Evolutionary conservation across 1,140 invertebrate genomes (phyloP).

Genomic region (Drosophila leontia): DNA sequence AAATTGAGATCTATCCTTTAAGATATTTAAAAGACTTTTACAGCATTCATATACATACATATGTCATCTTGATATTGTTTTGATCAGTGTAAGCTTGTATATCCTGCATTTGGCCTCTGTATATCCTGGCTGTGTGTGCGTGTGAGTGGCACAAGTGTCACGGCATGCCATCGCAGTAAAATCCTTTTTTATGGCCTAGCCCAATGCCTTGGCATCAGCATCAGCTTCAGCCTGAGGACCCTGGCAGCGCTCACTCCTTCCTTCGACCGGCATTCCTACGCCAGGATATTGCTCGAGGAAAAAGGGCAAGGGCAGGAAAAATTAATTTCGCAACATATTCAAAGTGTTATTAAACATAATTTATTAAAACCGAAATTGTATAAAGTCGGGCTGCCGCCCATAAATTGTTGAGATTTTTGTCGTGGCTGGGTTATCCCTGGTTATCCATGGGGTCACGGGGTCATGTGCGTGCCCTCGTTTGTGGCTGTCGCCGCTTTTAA

Average conservation of each 20-base stretch:
- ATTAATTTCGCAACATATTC: constrained; percentile 84
- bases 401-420: constrained; percentile 77
- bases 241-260: constrained; percentile 2
- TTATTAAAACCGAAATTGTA: constrained; percentile 84
- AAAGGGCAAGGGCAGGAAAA: constrained; percentile 61
- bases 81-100: constrained; percentile 30
- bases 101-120: constrained; percentile 16
- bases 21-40: constrained; percentile 6
- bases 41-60: not conserved
- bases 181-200: constrained; percentile 81
- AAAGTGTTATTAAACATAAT: constrained; percentile 84
- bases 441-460: constrained; percentile 52
- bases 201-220: constrained; percentile 43
- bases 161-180: constrained; percentile 76
- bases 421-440: constrained; percentile 30
- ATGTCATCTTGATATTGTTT: constrained; percentile 24
- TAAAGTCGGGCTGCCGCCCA: constrained; percentile 60
- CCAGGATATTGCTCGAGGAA: constrained; percentile 26
- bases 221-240: constrained; percentile 1
- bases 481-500: constrained; percentile 54
- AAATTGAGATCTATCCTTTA: constrained; percentile 15
- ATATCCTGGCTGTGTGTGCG: constrained; percentile 23
- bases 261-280: constrained; percentile 14
- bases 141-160: constrained; percentile 69
- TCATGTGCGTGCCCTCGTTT: constrained; percentile 65